Percentiles rank a stretch among this genome's conserved stretches.
These are phyloP conservation scores for Julus scandinavius DNA, from an alignment of 2,888 invertebrate species.

Conservation along the genomic window DNA sequence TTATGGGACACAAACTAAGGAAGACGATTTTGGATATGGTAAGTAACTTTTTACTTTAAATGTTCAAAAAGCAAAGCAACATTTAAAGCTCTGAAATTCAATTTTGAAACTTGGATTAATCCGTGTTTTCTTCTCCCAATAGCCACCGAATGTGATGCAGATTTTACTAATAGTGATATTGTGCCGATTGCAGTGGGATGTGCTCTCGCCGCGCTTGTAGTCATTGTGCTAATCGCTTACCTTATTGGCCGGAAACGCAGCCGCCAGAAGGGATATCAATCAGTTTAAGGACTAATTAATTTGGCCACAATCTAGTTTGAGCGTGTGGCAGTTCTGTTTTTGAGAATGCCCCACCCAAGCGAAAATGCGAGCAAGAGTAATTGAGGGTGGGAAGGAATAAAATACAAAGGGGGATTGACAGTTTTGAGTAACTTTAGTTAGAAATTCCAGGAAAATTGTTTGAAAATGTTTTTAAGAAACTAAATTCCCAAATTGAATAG, in stretches of 20 bases:
- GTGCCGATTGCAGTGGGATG: constrained; percentile 98
- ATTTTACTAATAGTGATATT: constrained; percentile 74
- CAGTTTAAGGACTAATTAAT: constrained; percentile 73
- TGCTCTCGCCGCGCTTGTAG: constrained; percentile 86
- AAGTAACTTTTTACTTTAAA: background rate
- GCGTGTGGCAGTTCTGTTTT: constrained; percentile 11
- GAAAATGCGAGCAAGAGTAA: background rate
- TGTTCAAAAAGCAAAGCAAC: too few species aligned
- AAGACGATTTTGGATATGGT: background rate
- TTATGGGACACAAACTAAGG: background rate
- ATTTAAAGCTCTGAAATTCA: too few species aligned
- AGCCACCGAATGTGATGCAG: constrained; percentile 59
- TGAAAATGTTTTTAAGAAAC: background rate
- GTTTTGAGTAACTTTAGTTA: constrained; percentile 9
- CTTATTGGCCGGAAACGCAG: constrained; percentile 88
- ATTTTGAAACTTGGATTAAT: too few species aligned
- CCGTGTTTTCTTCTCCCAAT: background rate
- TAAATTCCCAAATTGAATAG: background rate
- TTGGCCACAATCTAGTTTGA: background rate
- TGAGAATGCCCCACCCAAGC: background rate
- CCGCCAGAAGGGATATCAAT: constrained; percentile 85
- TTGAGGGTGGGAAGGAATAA: background rate
- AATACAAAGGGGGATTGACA: constrained; percentile 3
- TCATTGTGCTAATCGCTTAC: constrained; percentile 92
- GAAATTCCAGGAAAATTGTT: constrained; percentile 21